Conservation (phyloP, 2,797 vertebrate genomes). For the Tragelaphus oryx region DNA sequence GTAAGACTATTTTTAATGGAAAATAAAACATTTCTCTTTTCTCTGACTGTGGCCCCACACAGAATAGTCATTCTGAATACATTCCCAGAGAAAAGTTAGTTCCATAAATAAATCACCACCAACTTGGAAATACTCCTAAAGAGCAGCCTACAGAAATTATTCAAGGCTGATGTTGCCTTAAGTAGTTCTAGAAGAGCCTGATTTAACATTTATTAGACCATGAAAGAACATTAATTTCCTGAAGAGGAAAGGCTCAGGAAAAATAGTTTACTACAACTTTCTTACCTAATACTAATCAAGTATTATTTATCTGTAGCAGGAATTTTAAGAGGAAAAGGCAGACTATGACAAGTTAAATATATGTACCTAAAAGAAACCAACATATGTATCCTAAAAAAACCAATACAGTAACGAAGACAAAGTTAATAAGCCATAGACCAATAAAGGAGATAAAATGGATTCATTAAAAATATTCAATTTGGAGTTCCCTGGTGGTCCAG, state of each 20-base stretch:
- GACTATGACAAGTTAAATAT: background rate
- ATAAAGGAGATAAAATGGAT: background rate
- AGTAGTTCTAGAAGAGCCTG: background rate
- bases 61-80: background rate
- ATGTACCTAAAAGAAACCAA: background rate
- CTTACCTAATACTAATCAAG: background rate
- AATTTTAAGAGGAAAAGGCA: background rate
- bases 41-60: background rate
- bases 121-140: background rate
- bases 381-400: background rate
- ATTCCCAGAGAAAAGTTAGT: background rate
- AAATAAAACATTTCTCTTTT: background rate
- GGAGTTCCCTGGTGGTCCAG: background rate
- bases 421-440: background rate
- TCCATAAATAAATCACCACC: background rate
- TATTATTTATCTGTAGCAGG: background rate
- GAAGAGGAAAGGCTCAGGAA: background rate
- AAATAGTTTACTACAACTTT: conserved; percentile 1
- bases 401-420: background rate
- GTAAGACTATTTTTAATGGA: background rate
- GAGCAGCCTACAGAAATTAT: background rate
- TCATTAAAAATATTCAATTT: background rate
- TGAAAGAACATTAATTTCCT: conserved; percentile 7
- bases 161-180: background rate
- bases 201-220: background rate